Evolutionary conservation across 2,113 vertebrate genomes (phyloP).

Genomic region (Gobiocypris rarus): DNA sequence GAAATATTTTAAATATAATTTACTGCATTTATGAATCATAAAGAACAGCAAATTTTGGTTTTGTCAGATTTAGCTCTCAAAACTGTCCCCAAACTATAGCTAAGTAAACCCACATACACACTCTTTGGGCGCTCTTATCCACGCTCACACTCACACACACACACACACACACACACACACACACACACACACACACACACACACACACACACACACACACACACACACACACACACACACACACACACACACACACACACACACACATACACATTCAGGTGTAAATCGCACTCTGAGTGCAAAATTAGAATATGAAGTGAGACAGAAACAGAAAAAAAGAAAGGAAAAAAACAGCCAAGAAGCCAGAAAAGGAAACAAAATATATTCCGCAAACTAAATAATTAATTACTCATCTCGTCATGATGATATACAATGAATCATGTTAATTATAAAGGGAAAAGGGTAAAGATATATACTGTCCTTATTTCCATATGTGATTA

Average conservation of each 20-base stretch:
- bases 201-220: neutral
- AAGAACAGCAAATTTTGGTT: neutral
- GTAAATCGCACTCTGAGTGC: neutral
- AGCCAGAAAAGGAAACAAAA: conserved; percentile 46
- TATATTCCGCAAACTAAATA: neutral
- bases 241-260: too few species aligned
- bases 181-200: too few species aligned
- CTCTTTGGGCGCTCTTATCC: neutral
- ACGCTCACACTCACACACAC: neutral
- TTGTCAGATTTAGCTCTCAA: neutral
- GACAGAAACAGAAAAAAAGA: conserved; percentile 12
- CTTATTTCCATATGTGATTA: conserved; percentile 14
- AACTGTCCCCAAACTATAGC: neutral
- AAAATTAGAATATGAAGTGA: conserved; percentile 3
- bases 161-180: too few species aligned
- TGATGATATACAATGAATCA: conserved; percentile 62
- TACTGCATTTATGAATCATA: too few species aligned
- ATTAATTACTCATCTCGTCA: conserved; percentile 31
- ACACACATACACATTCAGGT: neutral
- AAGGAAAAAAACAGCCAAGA: conserved; percentile 42
- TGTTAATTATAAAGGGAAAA: conserved; percentile 33
- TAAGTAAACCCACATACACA: neutral
- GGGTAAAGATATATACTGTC: conserved; percentile 8
- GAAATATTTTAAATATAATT: too few species aligned
- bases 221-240: too few species aligned